Percentiles rank a stretch among this genome's conserved stretches.
Conservation (phyloP, 2,888 invertebrate genomes). For the Terebella lapidaria region DNA sequence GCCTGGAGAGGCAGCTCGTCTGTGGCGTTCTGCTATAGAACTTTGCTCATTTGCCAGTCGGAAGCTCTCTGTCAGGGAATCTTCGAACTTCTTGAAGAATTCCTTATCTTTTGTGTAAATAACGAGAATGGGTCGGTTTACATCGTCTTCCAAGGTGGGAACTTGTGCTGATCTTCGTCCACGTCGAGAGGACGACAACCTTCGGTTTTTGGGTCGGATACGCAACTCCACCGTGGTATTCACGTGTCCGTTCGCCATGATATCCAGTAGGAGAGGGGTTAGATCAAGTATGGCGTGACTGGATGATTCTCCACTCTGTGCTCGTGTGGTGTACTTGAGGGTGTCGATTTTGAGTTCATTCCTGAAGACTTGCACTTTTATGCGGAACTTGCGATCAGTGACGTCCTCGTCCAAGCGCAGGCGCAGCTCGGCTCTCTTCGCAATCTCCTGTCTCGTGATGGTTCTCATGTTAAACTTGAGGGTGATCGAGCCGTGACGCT, state of each 20-base stretch:
- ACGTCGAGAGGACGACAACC: no score
- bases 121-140: neutral
- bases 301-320: neutral
- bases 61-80: no score
- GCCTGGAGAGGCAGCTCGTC: no score
- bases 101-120: neutral
- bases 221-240: neutral
- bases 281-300: neutral
- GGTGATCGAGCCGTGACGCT: neutral
- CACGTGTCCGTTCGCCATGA: neutral
- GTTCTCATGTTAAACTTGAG: neutral
- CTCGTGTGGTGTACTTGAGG: neutral
- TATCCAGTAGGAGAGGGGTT: neutral
- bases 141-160: neutral
- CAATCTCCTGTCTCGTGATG: neutral
- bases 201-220: neutral
- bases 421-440: neutral
- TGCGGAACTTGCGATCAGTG: neutral
- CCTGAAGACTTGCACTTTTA: neutral
- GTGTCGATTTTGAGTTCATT: neutral
- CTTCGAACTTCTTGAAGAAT: neutral
- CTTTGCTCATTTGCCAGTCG: no score
- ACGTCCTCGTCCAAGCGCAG: neutral
- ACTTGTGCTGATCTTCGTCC: neutral
- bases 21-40: no score